A percentile compares a stretch with the other conserved stretches of the same genome.
Evolutionary conservation across 2,888 invertebrate genomes (phyloP).

Genomic region (Nemurella pictetii): DNA sequence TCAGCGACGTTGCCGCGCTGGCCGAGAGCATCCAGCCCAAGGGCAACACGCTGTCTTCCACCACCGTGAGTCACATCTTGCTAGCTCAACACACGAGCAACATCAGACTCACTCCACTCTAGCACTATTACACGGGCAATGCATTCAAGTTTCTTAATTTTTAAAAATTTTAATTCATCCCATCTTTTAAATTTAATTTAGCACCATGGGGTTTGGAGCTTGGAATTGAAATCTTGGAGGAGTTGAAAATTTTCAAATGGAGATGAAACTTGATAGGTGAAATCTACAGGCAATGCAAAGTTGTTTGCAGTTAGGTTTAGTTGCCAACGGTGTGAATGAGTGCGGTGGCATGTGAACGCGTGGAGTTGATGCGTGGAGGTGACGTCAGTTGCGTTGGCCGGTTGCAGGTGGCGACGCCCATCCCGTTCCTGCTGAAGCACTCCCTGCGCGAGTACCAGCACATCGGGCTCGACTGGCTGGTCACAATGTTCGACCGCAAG

Average conservation of each 20-base stretch:
- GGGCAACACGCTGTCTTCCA: slow-evolving; percentile 94
- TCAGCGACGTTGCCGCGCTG: slow-evolving; percentile 89
- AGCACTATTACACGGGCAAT: too few relatives aligned
- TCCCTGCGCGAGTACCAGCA: slow-evolving; percentile 93
- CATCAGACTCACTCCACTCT: not conserved
- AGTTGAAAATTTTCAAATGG: too few relatives aligned
- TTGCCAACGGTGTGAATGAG: too few relatives aligned
- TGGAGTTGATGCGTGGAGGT: too few relatives aligned
- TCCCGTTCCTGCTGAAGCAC: slow-evolving; percentile 91
- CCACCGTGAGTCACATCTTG: slow-evolving; percentile 65
- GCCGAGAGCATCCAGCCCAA: slow-evolving; percentile 97
- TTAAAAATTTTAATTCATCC: too few relatives aligned
- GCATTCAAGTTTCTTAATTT: not conserved
- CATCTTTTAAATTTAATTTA: too few relatives aligned
- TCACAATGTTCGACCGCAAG: slow-evolving; percentile 92
- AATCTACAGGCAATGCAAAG: too few relatives aligned
- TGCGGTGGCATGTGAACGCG: too few relatives aligned
- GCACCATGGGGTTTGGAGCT: too few relatives aligned
- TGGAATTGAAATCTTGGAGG: too few relatives aligned
- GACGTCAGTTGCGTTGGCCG: too few relatives aligned
- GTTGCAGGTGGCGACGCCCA: slow-evolving; percentile 80
- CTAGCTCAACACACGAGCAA: not conserved
- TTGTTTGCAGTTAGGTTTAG: not conserved
- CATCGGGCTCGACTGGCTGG: slow-evolving; percentile 96
- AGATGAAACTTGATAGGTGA: too few relatives aligned